These are phyloP conservation scores for Watersipora subatra DNA, from an alignment of 1,140 invertebrate species.

Conservation along the genomic window DNA sequence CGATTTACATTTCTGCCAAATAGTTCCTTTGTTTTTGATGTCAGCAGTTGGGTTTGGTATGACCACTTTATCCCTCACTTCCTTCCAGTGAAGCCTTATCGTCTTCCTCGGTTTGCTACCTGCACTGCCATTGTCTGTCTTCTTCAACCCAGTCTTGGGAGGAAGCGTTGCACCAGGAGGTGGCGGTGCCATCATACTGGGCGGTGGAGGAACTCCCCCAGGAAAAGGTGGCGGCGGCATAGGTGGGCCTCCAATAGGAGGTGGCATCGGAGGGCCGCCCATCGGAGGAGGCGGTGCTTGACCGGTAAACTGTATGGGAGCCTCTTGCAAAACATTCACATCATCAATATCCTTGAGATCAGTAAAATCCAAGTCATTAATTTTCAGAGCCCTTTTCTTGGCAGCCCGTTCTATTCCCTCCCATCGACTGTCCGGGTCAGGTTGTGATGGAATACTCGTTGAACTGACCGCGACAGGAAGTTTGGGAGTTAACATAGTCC, in stretches of 20 bases:
- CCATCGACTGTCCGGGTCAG: constrained; percentile 84
- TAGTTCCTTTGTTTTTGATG: constrained; percentile 48
- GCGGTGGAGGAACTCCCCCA: constrained; percentile 8
- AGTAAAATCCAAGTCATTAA: constrained; percentile 92
- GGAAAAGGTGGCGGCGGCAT: constrained; percentile 44
- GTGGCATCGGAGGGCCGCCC: constrained; percentile 11
- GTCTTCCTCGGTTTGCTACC: constrained; percentile 85
- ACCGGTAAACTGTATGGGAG: constrained; percentile 1
- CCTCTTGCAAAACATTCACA: constrained; percentile 30
- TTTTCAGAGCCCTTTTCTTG: constrained; percentile 50
- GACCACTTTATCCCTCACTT: constrained; percentile 45
- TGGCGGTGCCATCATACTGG: constrained; percentile 10
- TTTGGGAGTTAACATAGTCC: too few relatives aligned
- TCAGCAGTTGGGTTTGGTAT: constrained; percentile 20
- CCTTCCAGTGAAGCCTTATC: constrained; percentile 98
- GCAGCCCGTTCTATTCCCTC: constrained; percentile 61
- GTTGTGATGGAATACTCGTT: not conserved
- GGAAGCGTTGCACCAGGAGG: constrained; percentile 22
- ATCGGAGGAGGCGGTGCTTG: constrained; percentile 15
- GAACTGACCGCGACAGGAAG: not conserved
- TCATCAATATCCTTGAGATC: constrained; percentile 58
- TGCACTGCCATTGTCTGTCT: not conserved
- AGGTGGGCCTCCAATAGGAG: constrained; percentile 31
- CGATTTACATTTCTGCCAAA: constrained; percentile 83
- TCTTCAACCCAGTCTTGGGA: not conserved